phyloP scores from a whole-genome alignment of 2,888 invertebrate species.

The Nezara viridula region DNA sequence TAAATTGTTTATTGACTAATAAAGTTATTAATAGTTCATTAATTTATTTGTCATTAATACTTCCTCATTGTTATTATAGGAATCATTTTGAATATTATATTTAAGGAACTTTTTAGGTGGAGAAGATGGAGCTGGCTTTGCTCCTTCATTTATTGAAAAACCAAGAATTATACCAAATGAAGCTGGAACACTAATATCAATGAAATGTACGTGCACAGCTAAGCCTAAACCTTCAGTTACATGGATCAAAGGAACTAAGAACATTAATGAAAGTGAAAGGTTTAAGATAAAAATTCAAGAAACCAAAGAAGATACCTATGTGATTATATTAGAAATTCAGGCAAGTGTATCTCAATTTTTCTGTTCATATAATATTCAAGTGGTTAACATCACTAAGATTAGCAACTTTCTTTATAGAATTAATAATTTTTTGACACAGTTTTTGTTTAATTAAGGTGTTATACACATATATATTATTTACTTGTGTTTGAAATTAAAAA shows the following conservation, averaged over 20 bases:
- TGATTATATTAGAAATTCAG: slow-evolving; percentile 86
- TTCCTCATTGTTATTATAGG: slow-evolving; percentile 67
- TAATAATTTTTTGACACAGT: not conserved
- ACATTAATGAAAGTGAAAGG: slow-evolving; percentile 87
- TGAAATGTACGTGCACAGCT: slow-evolving; percentile 96
- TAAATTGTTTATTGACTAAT: not conserved
- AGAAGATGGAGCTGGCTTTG: slow-evolving; percentile 92
- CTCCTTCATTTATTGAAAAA: slow-evolving; percentile 98
- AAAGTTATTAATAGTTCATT: not conserved
- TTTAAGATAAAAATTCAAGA: slow-evolving; percentile 83
- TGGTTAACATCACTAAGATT: not conserved
- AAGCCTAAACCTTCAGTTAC: slow-evolving; percentile 94
- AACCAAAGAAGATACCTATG: slow-evolving; percentile 88
- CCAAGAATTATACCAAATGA: slow-evolving; percentile 99
- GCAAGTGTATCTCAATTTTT: slow-evolving; percentile 69
- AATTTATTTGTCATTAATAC: not conserved
- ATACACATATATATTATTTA: not conserved
- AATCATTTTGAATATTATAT: slow-evolving; percentile 62
- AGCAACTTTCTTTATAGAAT: not conserved
- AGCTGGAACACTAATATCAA: slow-evolving; percentile 94
- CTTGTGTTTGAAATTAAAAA: too few relatives aligned
- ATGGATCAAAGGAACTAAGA: slow-evolving; percentile 93
- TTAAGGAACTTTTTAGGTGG: slow-evolving; percentile 75
- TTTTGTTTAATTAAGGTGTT: not conserved
- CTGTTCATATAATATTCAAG: not conserved